Evolutionary conservation across 2,797 vertebrate species (phyloP).

Genomic region (Bryconaethiops microstoma): DNA sequence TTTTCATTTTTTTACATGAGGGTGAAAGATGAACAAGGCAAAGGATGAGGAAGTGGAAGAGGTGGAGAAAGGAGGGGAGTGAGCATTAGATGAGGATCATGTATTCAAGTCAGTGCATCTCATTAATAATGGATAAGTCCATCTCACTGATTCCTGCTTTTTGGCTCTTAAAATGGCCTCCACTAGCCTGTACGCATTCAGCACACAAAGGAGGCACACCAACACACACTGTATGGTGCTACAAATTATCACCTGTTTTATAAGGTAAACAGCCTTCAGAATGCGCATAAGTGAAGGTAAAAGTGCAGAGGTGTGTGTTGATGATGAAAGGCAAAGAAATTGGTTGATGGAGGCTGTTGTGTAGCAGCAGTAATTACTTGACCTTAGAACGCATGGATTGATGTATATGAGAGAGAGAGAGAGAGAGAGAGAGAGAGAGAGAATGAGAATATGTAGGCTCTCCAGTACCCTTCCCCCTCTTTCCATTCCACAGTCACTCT

Average conservation of each 20-base stretch:
- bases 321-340: neutral
- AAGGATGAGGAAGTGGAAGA: neutral
- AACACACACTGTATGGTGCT: neutral
- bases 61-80: conserved; percentile 14
- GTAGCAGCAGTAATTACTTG: conserved; percentile 50
- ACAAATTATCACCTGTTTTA: neutral
- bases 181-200: conserved; percentile 18
- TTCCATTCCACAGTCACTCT: neutral
- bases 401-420: conserved; percentile 31
- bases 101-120: conserved; percentile 56
- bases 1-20: no score
- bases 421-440: conserved; percentile 21
- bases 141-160: conserved; percentile 56
- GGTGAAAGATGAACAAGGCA: neutral
- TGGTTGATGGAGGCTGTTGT: conserved; percentile 18
- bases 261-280: neutral
- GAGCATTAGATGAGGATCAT: conserved; percentile 56
- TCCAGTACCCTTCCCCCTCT: neutral
- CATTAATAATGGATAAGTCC: conserved; percentile 66
- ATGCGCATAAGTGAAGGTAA: neutral
- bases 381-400: conserved; percentile 58
- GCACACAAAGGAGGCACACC: conserved; percentile 26
- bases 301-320: neutral
- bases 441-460: conserved; percentile 54
- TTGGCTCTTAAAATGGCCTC: conserved; percentile 67